Percentiles rank a stretch among this genome's conserved stretches.
Conservation (phyloP, 2,888 invertebrate genomes). For the Choristoneura rosaceana region DNA sequence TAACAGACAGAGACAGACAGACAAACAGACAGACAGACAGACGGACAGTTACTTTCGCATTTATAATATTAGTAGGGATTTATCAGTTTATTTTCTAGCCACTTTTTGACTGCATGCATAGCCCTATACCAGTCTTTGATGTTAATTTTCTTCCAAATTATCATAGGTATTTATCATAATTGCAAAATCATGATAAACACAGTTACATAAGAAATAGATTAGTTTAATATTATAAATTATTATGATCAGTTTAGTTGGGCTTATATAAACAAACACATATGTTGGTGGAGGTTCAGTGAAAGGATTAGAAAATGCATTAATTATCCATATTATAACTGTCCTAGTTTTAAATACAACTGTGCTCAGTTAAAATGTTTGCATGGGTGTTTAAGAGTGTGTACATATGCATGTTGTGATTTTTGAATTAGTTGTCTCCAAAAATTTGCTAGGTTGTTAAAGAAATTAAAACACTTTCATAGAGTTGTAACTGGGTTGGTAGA, state of each 20-base stretch:
- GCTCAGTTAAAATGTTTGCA: not conserved
- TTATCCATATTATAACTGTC: slow-evolving; percentile 9
- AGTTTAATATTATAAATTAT: slow-evolving; percentile 11
- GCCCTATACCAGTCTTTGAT: not conserved
- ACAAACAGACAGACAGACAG: too few species aligned
- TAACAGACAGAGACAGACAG: too few species aligned
- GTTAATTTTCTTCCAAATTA: not conserved
- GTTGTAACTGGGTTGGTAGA: too few species aligned
- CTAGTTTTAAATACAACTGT: not conserved
- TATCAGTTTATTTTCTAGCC: too few species aligned
- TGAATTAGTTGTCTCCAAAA: too few species aligned
- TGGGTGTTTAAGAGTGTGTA: too few species aligned
- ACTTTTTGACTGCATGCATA: too few species aligned
- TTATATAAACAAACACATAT: not conserved
- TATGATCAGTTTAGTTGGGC: not conserved
- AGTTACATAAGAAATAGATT: slow-evolving; percentile 4
- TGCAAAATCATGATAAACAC: not conserved
- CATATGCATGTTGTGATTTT: too few species aligned
- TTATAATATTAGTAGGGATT: too few species aligned
- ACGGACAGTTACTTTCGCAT: too few species aligned
- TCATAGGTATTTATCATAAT: not conserved
- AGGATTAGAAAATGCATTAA: slow-evolving; percentile 16
- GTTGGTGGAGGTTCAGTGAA: not conserved
- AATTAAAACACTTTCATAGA: too few species aligned
- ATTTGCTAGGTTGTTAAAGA: too few species aligned